Percentiles rank a stretch among this genome's conserved stretches.
Evolutionary conservation across 2,113 vertebrate genomes (phyloP).

Genomic region (Mobula birostris): DNA sequence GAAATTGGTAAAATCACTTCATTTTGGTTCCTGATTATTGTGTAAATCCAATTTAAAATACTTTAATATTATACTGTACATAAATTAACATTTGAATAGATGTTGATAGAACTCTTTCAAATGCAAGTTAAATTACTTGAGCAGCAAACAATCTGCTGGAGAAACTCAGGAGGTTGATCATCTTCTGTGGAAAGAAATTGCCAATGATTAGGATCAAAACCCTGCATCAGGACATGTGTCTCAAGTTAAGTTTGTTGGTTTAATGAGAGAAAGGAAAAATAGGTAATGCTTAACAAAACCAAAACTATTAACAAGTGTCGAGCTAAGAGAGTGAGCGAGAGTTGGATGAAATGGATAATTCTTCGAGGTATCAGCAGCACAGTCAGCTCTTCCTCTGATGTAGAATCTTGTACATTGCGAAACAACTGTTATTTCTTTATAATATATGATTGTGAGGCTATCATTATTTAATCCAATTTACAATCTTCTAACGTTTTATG

Average conservation of each 20-base stretch:
- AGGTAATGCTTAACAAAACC: not conserved
- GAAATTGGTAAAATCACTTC: not conserved
- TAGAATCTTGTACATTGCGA: not conserved
- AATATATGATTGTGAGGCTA: not conserved
- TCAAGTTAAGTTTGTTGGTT: not conserved
- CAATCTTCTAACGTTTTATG: not conserved
- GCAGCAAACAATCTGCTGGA: no score
- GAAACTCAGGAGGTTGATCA: no score
- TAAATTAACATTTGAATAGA: not conserved
- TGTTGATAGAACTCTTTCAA: not conserved
- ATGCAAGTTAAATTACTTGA: not conserved
- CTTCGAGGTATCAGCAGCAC: not conserved
- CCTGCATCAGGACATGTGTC: no score
- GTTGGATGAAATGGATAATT: not conserved
- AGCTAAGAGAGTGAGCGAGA: not conserved
- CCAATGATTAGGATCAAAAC: no score
- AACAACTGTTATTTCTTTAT: not conserved
- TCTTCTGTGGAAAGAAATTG: no score
- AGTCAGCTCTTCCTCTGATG: not conserved
- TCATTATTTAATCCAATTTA: not conserved
- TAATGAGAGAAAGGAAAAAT: not conserved
- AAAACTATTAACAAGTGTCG: not conserved
- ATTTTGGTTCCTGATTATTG: not conserved
- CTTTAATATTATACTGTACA: not conserved
- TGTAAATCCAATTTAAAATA: not conserved